Conservation (phyloP, 2,797 vertebrate genomes). For the Prionace glauca region DNA sequence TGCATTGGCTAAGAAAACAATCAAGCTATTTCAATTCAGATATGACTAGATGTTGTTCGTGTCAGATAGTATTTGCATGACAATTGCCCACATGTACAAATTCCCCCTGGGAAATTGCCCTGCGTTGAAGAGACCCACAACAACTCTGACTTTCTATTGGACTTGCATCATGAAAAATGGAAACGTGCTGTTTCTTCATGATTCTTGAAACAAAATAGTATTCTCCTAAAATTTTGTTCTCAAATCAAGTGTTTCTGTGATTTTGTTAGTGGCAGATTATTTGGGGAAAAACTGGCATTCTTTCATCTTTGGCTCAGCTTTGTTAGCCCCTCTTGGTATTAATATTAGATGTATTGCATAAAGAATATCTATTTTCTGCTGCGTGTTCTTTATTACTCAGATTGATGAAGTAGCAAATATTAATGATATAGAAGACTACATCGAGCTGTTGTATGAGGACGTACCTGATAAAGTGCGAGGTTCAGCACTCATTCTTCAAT, state of each 20-base stretch:
- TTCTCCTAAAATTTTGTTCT: background rate
- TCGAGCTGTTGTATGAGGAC: constrained; percentile 86
- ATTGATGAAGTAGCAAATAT: constrained; percentile 82
- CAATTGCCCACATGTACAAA: too few species aligned
- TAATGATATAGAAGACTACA: constrained; percentile 80
- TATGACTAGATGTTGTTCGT: background rate
- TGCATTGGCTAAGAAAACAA: background rate
- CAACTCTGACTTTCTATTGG: too few species aligned
- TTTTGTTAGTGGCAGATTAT: background rate
- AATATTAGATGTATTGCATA: background rate
- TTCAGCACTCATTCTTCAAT: constrained; percentile 78
- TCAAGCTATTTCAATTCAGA: background rate
- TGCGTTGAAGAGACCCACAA: too few species aligned
- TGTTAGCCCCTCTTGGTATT: background rate
- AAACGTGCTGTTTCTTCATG: background rate
- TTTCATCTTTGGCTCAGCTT: background rate
- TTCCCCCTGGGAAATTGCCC: too few species aligned
- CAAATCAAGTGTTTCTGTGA: background rate
- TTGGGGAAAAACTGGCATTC: background rate
- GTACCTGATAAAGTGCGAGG: constrained; percentile 83
- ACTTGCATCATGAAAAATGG: background rate
- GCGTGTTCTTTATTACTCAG: constrained; percentile 50
- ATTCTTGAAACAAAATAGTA: background rate
- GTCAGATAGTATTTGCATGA: too few species aligned
- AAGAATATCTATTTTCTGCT: background rate